Evolutionary conservation across 2,113 vertebrate species (phyloP).

Genomic region (Pachypanchax playfairii): DNA sequence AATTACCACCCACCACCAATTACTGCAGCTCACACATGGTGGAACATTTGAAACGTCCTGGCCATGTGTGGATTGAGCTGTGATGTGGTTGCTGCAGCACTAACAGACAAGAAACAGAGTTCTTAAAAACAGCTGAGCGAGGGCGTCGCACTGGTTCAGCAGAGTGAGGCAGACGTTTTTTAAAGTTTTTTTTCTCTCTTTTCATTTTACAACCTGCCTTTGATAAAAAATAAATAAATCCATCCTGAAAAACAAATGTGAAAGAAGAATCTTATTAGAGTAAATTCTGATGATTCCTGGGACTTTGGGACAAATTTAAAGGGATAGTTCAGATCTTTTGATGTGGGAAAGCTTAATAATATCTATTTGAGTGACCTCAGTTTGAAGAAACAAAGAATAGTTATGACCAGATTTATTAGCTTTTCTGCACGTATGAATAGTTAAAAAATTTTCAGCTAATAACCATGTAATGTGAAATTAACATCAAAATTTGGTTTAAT

Average conservation of each 20-base stretch:
- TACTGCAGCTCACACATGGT: slow-evolving; percentile 59
- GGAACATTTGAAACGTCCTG: slow-evolving; percentile 33
- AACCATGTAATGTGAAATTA: too few species aligned
- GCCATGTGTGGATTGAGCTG: slow-evolving; percentile 60
- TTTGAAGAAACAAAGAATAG: too few species aligned
- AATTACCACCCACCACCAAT: slow-evolving; percentile 60
- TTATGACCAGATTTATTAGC: too few species aligned
- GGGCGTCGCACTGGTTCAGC: slow-evolving; percentile 18
- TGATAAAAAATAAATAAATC: not conserved
- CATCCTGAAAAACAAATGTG: not conserved
- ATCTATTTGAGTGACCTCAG: too few species aligned
- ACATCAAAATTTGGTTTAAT: too few species aligned
- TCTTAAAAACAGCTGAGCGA: slow-evolving; percentile 33
- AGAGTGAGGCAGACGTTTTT: slow-evolving; percentile 5
- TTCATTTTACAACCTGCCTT: not conserved
- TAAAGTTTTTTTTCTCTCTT: not conserved
- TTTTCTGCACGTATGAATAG: too few species aligned
- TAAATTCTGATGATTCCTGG: too few species aligned
- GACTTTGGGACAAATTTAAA: too few species aligned
- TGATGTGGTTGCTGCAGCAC: slow-evolving; percentile 63
- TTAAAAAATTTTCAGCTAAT: too few species aligned
- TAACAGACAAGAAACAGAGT: slow-evolving; percentile 51
- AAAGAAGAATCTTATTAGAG: not conserved
- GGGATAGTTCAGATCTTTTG: too few species aligned
- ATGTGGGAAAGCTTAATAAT: too few species aligned